Conservation (phyloP, 2,113 vertebrate genomes). For the Anolis carolinensis region DNA sequence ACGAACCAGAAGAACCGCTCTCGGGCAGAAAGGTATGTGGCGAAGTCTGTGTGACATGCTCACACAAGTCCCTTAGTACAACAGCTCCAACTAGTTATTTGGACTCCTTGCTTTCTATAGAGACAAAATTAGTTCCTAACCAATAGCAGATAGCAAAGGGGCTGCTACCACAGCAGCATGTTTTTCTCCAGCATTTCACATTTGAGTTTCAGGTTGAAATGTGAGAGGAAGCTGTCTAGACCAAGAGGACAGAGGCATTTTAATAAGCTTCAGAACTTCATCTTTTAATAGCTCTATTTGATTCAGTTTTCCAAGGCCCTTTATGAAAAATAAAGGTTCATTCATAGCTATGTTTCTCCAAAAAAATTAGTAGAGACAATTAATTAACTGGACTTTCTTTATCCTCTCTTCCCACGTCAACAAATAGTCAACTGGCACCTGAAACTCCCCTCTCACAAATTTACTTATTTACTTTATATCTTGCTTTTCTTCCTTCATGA, state of each 20-base stretch:
- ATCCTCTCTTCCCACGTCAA: neutral
- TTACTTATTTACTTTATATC: no score
- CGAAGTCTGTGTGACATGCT: neutral
- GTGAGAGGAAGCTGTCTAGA: neutral
- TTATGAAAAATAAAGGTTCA: neutral
- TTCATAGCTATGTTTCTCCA: neutral
- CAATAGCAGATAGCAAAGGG: neutral
- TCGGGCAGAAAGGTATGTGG: neutral
- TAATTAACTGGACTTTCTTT: neutral
- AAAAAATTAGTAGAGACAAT: neutral
- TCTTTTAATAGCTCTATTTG: neutral
- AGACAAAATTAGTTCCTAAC: neutral
- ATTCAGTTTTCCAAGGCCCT: neutral
- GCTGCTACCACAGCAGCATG: neutral
- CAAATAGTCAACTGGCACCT: neutral
- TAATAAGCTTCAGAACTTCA: neutral
- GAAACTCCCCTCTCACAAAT: no score
- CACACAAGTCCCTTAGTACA: neutral
- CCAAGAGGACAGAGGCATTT: neutral
- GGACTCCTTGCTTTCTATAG: neutral
- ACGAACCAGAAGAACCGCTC: constrained; percentile 30
- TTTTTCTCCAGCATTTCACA: neutral
- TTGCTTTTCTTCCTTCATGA: no score
- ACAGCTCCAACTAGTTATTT: neutral
- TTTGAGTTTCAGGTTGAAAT: neutral